These are phyloP conservation scores for Etheostoma nigrum DNA, from an alignment of 2,797 vertebrate genomes.

Conservation along the genomic window DNA sequence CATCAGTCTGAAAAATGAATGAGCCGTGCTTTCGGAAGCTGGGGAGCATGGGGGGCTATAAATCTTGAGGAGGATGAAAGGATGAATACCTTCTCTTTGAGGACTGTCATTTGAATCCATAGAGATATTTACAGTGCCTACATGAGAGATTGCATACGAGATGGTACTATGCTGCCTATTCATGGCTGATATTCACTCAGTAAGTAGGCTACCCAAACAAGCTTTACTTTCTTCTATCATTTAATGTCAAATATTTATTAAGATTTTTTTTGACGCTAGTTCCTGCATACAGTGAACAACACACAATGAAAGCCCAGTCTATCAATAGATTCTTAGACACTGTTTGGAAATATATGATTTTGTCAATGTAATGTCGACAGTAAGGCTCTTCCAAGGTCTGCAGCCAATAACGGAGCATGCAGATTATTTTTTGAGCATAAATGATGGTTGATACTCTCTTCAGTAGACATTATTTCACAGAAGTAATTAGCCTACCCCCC, in stretches of 20 bases:
- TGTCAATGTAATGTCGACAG: neutral
- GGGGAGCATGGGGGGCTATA: slow-evolving; percentile 10
- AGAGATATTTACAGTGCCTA: slow-evolving; percentile 15
- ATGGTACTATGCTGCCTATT: neutral
- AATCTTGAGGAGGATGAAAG: slow-evolving; percentile 41
- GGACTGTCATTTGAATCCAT: slow-evolving; percentile 8
- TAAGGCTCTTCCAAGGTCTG: neutral
- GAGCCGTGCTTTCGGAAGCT: slow-evolving; percentile 19
- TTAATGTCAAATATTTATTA: slow-evolving; percentile 10
- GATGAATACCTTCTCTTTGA: slow-evolving; percentile 36
- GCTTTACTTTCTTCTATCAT: neutral
- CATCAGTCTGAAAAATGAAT: slow-evolving; percentile 46
- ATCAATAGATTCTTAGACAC: slow-evolving; percentile 2
- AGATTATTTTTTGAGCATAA: neutral
- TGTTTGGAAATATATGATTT: slow-evolving; percentile 15
- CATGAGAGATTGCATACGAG: slow-evolving; percentile 19
- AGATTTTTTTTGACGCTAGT: neutral
- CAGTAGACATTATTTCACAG: neutral
- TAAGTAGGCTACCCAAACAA: slow-evolving; percentile 4
- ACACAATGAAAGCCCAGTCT: neutral
- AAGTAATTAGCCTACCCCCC: neutral
- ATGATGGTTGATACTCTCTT: neutral
- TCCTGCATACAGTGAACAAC: slow-evolving; percentile 2
- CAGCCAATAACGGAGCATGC: neutral
- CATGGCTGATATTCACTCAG: slow-evolving; percentile 10